Evolutionary conservation across 2,113 vertebrate species (phyloP).

Genomic region (Callorhinus ursinus): DNA sequence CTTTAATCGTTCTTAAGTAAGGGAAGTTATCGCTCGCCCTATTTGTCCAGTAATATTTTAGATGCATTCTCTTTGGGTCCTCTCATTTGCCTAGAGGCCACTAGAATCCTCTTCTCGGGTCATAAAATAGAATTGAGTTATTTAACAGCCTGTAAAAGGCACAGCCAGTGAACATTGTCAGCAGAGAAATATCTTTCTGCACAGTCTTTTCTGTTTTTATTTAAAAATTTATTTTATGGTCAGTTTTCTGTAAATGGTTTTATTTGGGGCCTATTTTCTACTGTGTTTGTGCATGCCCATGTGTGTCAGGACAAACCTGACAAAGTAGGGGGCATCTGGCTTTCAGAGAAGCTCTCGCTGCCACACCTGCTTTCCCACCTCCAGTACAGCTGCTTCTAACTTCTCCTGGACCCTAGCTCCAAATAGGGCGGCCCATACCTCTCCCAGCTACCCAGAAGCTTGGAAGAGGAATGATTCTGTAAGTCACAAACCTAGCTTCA

Average conservation of each 20-base stretch:
- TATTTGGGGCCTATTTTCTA: neutral
- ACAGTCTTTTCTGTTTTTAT: neutral
- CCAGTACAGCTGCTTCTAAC: neutral
- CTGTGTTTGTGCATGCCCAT: neutral
- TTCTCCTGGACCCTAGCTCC: neutral
- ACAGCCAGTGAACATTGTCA: neutral
- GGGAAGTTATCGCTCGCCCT: neutral
- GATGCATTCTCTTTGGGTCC: neutral
- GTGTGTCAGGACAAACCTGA: neutral
- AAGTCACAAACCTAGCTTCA: neutral
- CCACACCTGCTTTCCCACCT: neutral
- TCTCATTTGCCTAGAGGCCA: neutral
- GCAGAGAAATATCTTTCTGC: neutral
- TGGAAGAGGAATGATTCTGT: neutral
- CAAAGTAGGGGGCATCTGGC: neutral
- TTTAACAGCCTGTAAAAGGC: neutral
- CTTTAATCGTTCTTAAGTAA: neutral
- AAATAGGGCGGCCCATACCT: neutral
- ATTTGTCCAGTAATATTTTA: neutral
- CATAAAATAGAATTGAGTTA: neutral
- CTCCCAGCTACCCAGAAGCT: neutral
- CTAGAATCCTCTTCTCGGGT: neutral
- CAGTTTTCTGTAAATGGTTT: neutral
- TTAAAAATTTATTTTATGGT: neutral
- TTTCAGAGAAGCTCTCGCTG: neutral